A percentile compares a stretch with the other conserved stretches of the same genome.
Evolutionary conservation across 2,888 invertebrate genomes (phyloP).

Genomic region (Ypsolopha scabrella): DNA sequence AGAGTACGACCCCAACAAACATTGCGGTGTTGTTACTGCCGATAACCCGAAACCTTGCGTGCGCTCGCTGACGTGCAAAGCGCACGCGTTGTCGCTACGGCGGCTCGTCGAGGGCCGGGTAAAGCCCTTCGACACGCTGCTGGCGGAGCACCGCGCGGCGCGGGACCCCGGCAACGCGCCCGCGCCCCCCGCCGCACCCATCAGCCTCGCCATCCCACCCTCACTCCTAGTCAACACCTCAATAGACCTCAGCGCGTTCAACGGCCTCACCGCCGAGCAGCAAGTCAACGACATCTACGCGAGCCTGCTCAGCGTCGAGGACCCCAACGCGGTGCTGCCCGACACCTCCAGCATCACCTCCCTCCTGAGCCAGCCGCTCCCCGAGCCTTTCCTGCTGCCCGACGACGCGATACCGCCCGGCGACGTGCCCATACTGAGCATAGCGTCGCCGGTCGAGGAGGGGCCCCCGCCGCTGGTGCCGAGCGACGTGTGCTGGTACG

Average conservation of each 20-base stretch:
- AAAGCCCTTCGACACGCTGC: conserved; percentile 80
- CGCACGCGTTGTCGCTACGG: conserved; percentile 76
- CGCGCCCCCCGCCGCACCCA: conserved; percentile 21
- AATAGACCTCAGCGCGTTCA: conserved; percentile 44
- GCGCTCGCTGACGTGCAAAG: conserved; percentile 80
- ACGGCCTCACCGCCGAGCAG: conserved; percentile 47
- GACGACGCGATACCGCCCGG: conserved; percentile 35
- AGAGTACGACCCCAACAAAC: conserved; percentile 85
- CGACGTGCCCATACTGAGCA: conserved; percentile 22
- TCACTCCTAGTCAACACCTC: conserved; percentile 47
- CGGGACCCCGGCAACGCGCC: conserved; percentile 56
- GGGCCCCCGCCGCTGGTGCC: conserved; percentile 37
- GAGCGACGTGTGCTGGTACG: conserved; percentile 59
- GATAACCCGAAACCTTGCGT: conserved; percentile 82
- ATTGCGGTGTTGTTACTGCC: conserved; percentile 81
- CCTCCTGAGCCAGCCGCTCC: conserved; percentile 41
- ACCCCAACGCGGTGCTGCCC: conserved; percentile 39
- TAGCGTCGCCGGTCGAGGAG: conserved; percentile 29
- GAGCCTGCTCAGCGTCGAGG: conserved; percentile 45
- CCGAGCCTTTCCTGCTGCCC: conserved; percentile 35
- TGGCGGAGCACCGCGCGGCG: conserved; percentile 79
- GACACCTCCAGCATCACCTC: conserved; percentile 48
- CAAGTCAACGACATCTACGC: conserved; percentile 56
- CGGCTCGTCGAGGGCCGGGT: conserved; percentile 78
- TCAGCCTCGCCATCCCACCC: conserved; percentile 14